These are phyloP conservation scores for Drosophila gunungcola DNA, from an alignment of 1,140 invertebrate species.

Conservation along the genomic window DNA sequence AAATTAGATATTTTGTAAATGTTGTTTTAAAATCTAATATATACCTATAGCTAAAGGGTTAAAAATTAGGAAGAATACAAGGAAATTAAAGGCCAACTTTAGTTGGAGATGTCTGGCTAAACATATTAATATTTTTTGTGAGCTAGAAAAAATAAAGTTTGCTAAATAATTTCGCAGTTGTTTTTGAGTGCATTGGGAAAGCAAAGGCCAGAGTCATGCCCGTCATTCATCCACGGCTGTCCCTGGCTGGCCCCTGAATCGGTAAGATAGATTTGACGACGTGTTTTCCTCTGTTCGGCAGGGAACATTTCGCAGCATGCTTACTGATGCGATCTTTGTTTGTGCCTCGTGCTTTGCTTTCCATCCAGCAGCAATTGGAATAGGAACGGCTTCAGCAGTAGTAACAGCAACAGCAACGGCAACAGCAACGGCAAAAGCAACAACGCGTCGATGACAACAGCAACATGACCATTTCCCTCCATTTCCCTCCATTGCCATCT, in stretches of 20 bases:
- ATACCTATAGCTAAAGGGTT: too few relatives aligned
- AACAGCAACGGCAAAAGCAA: constrained; percentile 20
- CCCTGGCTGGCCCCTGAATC: constrained; percentile 32
- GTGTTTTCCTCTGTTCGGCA: constrained; percentile 68
- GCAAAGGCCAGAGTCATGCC: constrained; percentile 29
- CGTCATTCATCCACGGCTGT: constrained; percentile 51
- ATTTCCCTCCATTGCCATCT: constrained; percentile 22
- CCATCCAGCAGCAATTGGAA: constrained; percentile 40
- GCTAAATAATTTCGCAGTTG: background rate
- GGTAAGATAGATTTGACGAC: constrained; percentile 70
- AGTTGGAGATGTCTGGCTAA: too few relatives aligned
- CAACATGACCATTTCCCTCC: constrained; percentile 36
- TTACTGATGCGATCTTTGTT: constrained; percentile 81
- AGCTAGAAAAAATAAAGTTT: background rate
- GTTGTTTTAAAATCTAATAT: too few relatives aligned
- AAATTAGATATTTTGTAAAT: too few relatives aligned
- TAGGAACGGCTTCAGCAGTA: constrained; percentile 15
- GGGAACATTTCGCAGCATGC: constrained; percentile 71
- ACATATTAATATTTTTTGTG: too few relatives aligned
- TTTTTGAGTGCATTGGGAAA: constrained; percentile 15
- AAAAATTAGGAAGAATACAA: too few relatives aligned
- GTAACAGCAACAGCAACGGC: constrained; percentile 6
- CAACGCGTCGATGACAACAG: constrained; percentile 21
- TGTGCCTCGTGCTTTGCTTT: constrained; percentile 78
- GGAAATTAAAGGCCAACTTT: too few relatives aligned